phyloP scores from a whole-genome alignment of 2,113 vertebrate genomes.

The Cyprinus carpio region DNA sequence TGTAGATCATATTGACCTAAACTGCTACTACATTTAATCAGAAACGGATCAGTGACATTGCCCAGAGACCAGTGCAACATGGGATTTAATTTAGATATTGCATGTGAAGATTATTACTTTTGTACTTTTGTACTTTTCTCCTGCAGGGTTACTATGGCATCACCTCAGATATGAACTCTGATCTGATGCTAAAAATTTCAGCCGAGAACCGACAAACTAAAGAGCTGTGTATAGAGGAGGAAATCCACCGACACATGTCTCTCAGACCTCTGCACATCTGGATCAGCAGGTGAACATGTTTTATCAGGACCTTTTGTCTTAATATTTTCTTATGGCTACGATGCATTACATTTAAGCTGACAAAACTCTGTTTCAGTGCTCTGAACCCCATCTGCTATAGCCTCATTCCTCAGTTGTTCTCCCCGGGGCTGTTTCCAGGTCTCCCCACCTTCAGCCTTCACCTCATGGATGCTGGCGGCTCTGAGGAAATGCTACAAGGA shows the following conservation, averaged over 20 bases:
- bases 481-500: slow-evolving; percentile 61
- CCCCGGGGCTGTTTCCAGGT: slow-evolving; percentile 77
- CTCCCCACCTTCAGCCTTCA: slow-evolving; percentile 77
- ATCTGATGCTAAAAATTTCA: slow-evolving; percentile 79
- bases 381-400: slow-evolving; percentile 72
- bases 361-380: slow-evolving; percentile 72
- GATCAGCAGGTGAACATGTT: slow-evolving; percentile 82
- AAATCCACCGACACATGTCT: slow-evolving; percentile 63
- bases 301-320: not conserved
- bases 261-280: slow-evolving; percentile 82
- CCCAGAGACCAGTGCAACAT: too few relatives aligned
- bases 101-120: not conserved
- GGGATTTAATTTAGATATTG: not conserved
- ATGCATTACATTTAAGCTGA: not conserved
- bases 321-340: not conserved
- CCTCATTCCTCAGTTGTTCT: slow-evolving; percentile 82
- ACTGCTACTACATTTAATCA: too few relatives aligned
- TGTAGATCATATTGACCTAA: too few relatives aligned
- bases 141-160: slow-evolving; percentile 83
- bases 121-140: not conserved
- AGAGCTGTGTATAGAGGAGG: slow-evolving; percentile 69
- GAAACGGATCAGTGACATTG: too few relatives aligned
- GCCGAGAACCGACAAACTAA: slow-evolving; percentile 80
- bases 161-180: slow-evolving; percentile 76
- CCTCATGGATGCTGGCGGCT: slow-evolving; percentile 74